Percentiles rank a stretch among this genome's conserved stretches.
Conservation (phyloP, 2,113 vertebrate species). For the Monopterus albus region DNA sequence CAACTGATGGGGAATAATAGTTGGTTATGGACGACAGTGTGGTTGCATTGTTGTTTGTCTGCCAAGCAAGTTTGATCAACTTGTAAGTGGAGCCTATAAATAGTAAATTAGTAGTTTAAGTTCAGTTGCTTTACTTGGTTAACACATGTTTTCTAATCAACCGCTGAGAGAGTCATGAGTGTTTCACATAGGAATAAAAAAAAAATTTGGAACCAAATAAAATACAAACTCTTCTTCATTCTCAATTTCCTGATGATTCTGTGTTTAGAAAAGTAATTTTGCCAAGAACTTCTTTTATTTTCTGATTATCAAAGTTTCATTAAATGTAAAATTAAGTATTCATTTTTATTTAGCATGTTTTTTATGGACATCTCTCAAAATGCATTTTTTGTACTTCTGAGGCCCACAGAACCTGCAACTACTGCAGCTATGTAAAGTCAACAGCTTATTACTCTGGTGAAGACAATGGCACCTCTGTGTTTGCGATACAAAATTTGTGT, state of each 20-base stretch:
- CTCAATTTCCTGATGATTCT: background rate
- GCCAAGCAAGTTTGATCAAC: constrained; percentile 43
- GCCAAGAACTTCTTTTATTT: too few relatives aligned
- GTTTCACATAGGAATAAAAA: background rate
- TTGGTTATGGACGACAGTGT: constrained; percentile 35
- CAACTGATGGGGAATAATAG: constrained; percentile 63
- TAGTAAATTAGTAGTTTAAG: constrained; percentile 46
- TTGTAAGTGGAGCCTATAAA: constrained; percentile 50
- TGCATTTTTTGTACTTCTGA: background rate
- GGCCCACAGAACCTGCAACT: background rate
- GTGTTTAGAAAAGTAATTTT: too few relatives aligned
- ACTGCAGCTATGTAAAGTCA: too few relatives aligned
- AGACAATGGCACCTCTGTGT: too few relatives aligned
- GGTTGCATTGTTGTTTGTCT: constrained; percentile 59
- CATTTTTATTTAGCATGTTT: too few relatives aligned
- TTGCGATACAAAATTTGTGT: too few relatives aligned
- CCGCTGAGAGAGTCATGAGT: background rate
- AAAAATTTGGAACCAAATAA: background rate
- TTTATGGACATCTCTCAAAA: background rate
- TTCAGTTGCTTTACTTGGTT: constrained; percentile 10
- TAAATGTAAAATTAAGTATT: too few relatives aligned
- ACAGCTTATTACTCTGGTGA: background rate
- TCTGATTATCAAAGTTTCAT: too few relatives aligned
- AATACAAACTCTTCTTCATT: background rate
- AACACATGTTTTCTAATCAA: background rate